phyloP scores from a whole-genome alignment of 2,113 vertebrate genomes.

The Catharus bicknelli region DNA sequence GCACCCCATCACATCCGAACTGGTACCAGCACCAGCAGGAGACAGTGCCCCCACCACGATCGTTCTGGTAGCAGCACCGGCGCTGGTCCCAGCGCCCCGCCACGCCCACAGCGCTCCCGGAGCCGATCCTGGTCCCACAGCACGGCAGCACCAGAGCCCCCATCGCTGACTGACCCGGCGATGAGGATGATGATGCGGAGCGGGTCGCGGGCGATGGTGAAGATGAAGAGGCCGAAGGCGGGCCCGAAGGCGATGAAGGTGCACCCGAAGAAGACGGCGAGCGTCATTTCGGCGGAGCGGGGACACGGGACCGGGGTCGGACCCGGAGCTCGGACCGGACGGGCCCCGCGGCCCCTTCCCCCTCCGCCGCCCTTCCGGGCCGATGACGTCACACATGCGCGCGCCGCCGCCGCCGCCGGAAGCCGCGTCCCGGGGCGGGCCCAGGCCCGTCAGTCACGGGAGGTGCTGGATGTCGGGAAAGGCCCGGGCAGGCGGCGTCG shows the following conservation, averaged over 20 bases:
- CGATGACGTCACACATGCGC: neutral
- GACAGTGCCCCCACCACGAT: neutral
- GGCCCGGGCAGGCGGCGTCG: no score
- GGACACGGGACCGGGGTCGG: neutral
- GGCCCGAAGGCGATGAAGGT: conserved; percentile 72
- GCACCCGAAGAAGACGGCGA: conserved; percentile 70
- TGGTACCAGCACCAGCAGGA: neutral
- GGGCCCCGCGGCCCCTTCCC: neutral
- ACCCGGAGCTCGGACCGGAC: neutral
- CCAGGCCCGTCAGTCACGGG: neutral
- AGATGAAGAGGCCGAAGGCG: conserved; percentile 67
- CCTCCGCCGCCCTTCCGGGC: conserved; percentile 3
- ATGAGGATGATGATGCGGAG: conserved; percentile 73
- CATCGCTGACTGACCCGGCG: conserved; percentile 57
- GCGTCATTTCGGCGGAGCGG: conserved; percentile 54
- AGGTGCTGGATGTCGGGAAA: rapidly evolving
- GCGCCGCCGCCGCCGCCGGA: neutral
- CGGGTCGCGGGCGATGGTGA: conserved; percentile 69
- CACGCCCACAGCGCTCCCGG: neutral
- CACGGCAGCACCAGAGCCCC: neutral
- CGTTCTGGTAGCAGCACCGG: neutral
- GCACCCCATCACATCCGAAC: no score
- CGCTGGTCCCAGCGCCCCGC: neutral
- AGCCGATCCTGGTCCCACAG: neutral
- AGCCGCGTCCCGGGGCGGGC: neutral